Base-by-base conservation (phyloP, 2,888 invertebrate species). In the Tetragnatha montana region DNA sequence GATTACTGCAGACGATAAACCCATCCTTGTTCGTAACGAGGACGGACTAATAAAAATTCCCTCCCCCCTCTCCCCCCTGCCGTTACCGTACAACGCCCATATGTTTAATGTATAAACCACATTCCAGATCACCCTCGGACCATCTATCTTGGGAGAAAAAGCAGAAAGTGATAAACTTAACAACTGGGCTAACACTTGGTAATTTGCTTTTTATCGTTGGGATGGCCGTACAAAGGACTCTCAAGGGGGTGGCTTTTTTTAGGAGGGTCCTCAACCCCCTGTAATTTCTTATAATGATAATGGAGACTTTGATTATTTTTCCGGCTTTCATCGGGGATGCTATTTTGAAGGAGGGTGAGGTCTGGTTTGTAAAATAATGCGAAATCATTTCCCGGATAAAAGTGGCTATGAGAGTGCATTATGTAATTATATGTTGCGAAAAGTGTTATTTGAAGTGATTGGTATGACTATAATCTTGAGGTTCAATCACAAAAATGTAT, bases 31-130 rank as follows among this genome's bases (percentile, higher is more conserved):
- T 50, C 51, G 10, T 68, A 76, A 82, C 69, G 76, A 70, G 70
- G 82, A 50, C 80, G 22, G 74, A 68, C 49, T 89, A 89, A 82
- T 78, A 78, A 88, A 84, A 84, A 83, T 85, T 69, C 74, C 84
- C n/a, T 73, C 75, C 22, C 84, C 71, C 76, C 68, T 68, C 4
- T 35, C 51, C 49, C 50, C 69, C 81, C 51, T 76, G 80, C 71
- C 76, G 85, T 89, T 89, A 89, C 19, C 7, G 71, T 49, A 60
- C 85, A 85, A 89, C 89, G 89, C 89, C 89, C 89, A 89, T 81
- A 85, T 89, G 85, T 81, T 89, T 89, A 89, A 89, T 89, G 81
- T 85, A 89, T 89, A 89, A 89, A 89, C 85, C 85, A 49, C 85
- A 85, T 85, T 89, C 85, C 89, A 71, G 49, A 81, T 50, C 17